These are phyloP conservation scores for Ibycter americanus DNA, from an alignment of 2,797 vertebrate species.

Conservation along the genomic window DNA sequence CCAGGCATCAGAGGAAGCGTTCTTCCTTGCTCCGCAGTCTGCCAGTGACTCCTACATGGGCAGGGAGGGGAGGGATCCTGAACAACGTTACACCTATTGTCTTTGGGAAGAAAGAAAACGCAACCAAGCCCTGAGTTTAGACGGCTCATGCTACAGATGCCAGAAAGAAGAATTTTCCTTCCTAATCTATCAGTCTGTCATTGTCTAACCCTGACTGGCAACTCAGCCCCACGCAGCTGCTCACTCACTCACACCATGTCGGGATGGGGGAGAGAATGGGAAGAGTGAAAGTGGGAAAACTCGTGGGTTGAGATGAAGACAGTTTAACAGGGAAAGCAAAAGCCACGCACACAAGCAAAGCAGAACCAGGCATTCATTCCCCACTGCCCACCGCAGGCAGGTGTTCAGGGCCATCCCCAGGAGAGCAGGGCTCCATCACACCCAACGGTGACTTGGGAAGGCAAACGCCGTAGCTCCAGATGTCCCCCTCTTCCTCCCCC, in stretches of 20 bases:
- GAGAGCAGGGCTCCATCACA: neutral
- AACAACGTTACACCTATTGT: neutral
- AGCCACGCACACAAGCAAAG: neutral
- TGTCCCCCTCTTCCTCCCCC: no score
- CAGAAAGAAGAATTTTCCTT: neutral
- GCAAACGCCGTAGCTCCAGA: no score
- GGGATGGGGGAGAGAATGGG: neutral
- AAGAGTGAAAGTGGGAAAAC: neutral
- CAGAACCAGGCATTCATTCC: neutral
- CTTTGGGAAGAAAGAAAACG: neutral
- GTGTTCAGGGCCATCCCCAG: neutral
- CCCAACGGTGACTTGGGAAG: no score
- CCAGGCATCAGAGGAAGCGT: neutral
- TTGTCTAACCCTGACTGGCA: neutral
- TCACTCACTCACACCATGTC: neutral
- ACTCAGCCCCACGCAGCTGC: neutral
- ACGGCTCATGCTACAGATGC: neutral
- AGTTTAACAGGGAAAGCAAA: neutral
- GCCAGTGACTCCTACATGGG: neutral
- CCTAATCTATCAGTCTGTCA: neutral
- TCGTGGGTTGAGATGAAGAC: neutral
- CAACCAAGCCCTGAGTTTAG: neutral
- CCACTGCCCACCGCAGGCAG: neutral
- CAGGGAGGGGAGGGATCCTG: neutral
- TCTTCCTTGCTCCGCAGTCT: neutral